Base-by-base conservation (phyloP, 2,113 vertebrate genomes). In the Mola mola region DNA sequence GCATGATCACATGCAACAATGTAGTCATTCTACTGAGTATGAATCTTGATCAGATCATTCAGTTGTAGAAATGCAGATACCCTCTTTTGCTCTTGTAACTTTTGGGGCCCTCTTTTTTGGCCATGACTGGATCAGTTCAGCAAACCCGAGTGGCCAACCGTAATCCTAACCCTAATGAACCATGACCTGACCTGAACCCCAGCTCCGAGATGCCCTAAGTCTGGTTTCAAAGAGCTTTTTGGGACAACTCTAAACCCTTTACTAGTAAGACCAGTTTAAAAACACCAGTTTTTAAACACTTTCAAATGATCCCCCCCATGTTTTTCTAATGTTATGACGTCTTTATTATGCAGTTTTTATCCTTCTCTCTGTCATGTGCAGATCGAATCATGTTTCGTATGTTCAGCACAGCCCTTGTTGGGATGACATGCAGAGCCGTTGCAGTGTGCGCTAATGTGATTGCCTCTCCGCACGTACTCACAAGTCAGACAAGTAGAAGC, bases 141-240 rank as follows among this genome's bases (percentile, higher is more conserved):
- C 46, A 60, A 40, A 55, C 55, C 57, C 24, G 68, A 72, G 34
- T 20, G 41, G 33, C 31, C 9, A 6, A 41, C 52, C 8, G 25
- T 76, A 76, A 79, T 69, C 71, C 65, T 66, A n/a, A 52, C 49
- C 38, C 37, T 8, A 8, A 31, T 65, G 62, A 72, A 48, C 40
- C 43, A 49, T 53, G 59, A 6, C 55, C 26, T 66, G 56, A 56
- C 69, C 66, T 60, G 44, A 56, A 55, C 65, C 49, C 8, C 12
- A 17, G 5, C 38, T 60, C 33, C 36, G 24, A 17, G 4, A 48
- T 25, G 8, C 41, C 26, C 48, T 37, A 6, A 24, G 16, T 13
- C 6, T 29, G 7, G 34, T 10, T 44, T 24, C 36, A 11, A 24
- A 24, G 20, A 49, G 46, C 55, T 38, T 38, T 46, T 13, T 1